A percentile compares a stretch with the other conserved stretches of the same genome.
Conservation (phyloP, 1,140 invertebrate genomes). For the Drosophila erecta region DNA sequence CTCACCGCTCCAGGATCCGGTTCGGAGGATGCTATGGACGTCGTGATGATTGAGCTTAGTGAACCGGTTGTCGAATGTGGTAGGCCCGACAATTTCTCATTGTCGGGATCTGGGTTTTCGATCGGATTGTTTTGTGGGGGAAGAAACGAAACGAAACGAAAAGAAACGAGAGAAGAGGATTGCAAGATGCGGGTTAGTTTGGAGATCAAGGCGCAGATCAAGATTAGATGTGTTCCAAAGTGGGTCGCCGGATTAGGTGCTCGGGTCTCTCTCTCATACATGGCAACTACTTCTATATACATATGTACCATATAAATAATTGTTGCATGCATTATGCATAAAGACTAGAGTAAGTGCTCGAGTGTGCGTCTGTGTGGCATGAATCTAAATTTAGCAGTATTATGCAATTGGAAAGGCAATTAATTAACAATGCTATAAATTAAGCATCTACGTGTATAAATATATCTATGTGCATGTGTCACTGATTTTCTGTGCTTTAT, state of each 20-base stretch:
- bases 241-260: slow-evolving; percentile 17
- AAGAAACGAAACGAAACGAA: neutral
- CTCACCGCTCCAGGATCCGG: slow-evolving; percentile 82
- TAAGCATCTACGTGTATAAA: slow-evolving; percentile 6
- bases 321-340: neutral
- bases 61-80: slow-evolving; percentile 85
- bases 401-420: slow-evolving; percentile 66
- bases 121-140: neutral
- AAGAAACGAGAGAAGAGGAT: slow-evolving; percentile 36
- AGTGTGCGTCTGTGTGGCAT: slow-evolving; percentile 49
- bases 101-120: slow-evolving; percentile 73
- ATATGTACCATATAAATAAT: neutral
- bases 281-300: neutral
- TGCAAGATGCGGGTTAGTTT: slow-evolving; percentile 47
- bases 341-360: slow-evolving; percentile 6
- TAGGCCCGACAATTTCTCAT: slow-evolving; percentile 84
- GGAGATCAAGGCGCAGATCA: slow-evolving; percentile 20
- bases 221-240: slow-evolving; percentile 1
- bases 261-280: slow-evolving; percentile 38
- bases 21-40: slow-evolving; percentile 85
- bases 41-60: slow-evolving; percentile 85
- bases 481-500: slow-evolving; percentile 14
- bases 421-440: slow-evolving; percentile 68
- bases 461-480: neutral
- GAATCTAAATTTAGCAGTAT: slow-evolving; percentile 63